Base-by-base conservation (phyloP, 2,797 vertebrate species). In the Coccyzus lansbergi region DNA sequence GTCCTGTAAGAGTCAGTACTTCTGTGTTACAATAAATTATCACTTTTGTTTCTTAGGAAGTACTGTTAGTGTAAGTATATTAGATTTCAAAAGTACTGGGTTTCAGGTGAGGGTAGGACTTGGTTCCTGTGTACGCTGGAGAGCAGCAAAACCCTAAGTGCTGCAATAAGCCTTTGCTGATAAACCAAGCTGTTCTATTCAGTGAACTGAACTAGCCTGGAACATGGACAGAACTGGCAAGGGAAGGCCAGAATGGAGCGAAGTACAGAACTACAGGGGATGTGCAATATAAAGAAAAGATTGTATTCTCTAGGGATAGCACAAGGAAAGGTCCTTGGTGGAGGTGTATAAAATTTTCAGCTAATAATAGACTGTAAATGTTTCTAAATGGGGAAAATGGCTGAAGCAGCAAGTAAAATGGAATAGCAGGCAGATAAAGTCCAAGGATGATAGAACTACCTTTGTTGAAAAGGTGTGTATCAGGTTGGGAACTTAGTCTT, bases 401-500 rank as follows among this genome's bases (percentile, higher is more conserved):
- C 83, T 79, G 90, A 92, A 92, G 77, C 5, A 44, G 83, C 58
- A 88, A 65, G 40, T 91, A 83, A 94, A 95, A 83, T 88, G 77
- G 83, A 95, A 76, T 84, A 68, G 22, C n/a, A 72, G 15, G 24
- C 34, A 83, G 84, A 49, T 17, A 31, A 51, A 89, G 64, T 55
- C 49, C 3, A 70, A 31, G 28, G 46, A 53, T 80, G 36, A 53
- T n/a, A n/a, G n/a, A n/a, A n/a, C n/a, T n/a, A n/a, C n/a, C n/a
- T n/a, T n/a, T n/a, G n/a, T n/a, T n/a, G n/a, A n/a, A n/a, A n/a
- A n/a, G n/a, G n/a, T n/a, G n/a, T n/a, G n/a, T n/a, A n/a, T n/a
- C 58, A 38, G 20, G 40, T 44, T 89, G 51, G 44, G n/a, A 81
- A 64, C 49, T 65, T 25, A 78, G 38, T 48, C 21, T 83, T 64